These are phyloP conservation scores for Hermaeophaga mercurialis DNA, from an alignment of 2,888 invertebrate genomes.

Conservation along the genomic window DNA sequence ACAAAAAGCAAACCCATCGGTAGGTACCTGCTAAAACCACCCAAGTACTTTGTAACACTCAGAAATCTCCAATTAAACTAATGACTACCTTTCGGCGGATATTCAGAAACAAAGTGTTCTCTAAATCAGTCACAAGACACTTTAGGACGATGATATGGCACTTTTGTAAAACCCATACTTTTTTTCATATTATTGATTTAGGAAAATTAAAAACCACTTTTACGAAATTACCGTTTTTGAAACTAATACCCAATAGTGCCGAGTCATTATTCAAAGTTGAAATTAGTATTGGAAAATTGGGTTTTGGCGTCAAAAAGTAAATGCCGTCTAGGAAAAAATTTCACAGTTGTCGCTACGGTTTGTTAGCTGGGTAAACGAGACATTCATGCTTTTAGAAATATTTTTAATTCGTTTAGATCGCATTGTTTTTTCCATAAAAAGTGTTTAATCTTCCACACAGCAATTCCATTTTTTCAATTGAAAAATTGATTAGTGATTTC, in stretches of 20 bases:
- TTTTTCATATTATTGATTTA: slow-evolving; percentile 45
- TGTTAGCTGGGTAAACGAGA: slow-evolving; percentile 45
- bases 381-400: slow-evolving; percentile 35
- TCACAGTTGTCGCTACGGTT: slow-evolving; percentile 45
- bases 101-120: slow-evolving; percentile 44
- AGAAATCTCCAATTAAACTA: slow-evolving; percentile 42
- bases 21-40: slow-evolving; percentile 11
- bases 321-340: slow-evolving; percentile 47
- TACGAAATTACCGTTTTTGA: slow-evolving; percentile 42
- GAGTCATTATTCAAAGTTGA: slow-evolving; percentile 47
- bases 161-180: slow-evolving; percentile 37
- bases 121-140: slow-evolving; percentile 40
- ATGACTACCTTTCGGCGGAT: slow-evolving; percentile 42
- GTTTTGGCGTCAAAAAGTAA: slow-evolving; percentile 45
- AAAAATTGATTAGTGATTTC: too few species aligned
- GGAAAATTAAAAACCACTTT: slow-evolving; percentile 48
- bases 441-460: slow-evolving; percentile 7
- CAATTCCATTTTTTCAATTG: too few species aligned
- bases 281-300: slow-evolving; percentile 45
- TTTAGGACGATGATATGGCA: slow-evolving; percentile 45
- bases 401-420: slow-evolving; percentile 35
- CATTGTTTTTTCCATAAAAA: slow-evolving; percentile 31
- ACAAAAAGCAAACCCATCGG: neutral
- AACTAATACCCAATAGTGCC: slow-evolving; percentile 40
- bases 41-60: slow-evolving; percentile 27